These are phyloP conservation scores for Lysandra bellargus DNA, from an alignment of 2,888 invertebrate species.

Conservation along the genomic window DNA sequence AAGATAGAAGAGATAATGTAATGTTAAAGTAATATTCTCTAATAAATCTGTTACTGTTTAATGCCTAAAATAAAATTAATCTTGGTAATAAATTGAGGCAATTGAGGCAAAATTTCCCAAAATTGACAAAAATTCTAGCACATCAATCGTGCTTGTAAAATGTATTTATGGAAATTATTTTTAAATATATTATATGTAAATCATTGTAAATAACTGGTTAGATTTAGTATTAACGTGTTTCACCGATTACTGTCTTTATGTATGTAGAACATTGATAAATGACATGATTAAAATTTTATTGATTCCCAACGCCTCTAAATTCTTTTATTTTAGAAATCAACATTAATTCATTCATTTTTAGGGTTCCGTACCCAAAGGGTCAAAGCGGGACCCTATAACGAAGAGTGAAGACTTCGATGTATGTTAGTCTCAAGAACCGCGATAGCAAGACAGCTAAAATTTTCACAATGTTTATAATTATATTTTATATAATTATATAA, in stretches of 20 bases:
- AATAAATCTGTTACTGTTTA: not conserved
- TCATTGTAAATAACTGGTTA: not conserved
- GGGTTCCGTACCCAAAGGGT: not conserved
- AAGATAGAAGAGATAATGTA: not conserved
- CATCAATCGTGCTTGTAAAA: not conserved
- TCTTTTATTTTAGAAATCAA: not conserved
- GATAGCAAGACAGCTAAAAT: too few species aligned
- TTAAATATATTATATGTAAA: not conserved
- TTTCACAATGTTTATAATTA: too few species aligned
- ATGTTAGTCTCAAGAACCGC: too few species aligned
- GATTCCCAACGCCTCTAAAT: not conserved
- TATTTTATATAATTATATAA: too few species aligned
- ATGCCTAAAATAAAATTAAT: not conserved
- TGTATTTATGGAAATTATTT: not conserved
- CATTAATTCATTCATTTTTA: not conserved
- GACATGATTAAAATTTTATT: not conserved
- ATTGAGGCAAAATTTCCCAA: not conserved
- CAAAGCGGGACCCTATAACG: too few species aligned
- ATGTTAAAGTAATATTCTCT: not conserved
- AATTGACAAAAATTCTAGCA: not conserved
- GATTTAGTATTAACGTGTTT: not conserved
- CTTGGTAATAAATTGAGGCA: not conserved
- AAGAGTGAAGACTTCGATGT: too few species aligned
- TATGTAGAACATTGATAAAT: not conserved
- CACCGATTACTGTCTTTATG: not conserved